A percentile compares a stretch with the other conserved stretches of the same genome.
Evolutionary conservation across 2,888 invertebrate species (phyloP).

Genomic region (Urechis unicinctus): DNA sequence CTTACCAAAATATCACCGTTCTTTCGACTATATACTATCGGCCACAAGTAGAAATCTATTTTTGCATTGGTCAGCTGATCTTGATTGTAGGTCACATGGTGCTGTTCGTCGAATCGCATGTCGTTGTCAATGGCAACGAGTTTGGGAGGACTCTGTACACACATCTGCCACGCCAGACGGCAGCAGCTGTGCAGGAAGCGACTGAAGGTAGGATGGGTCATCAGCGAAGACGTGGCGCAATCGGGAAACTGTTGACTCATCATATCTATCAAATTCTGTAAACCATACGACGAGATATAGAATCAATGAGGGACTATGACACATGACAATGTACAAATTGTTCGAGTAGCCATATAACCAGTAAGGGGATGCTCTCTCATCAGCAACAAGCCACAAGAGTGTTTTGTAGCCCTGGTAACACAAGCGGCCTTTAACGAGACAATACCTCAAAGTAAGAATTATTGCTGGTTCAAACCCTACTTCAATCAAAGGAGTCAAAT

Average conservation of each 20-base stretch:
- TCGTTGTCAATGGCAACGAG: not conserved
- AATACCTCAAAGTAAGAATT: too few species aligned
- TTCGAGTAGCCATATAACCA: too few species aligned
- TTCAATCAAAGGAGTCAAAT: not conserved
- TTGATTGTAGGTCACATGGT: not conserved
- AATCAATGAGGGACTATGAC: too few species aligned
- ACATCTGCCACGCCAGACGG: not conserved
- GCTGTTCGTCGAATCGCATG: not conserved
- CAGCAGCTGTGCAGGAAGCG: not conserved
- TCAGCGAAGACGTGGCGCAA: not conserved
- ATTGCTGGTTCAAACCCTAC: too few species aligned
- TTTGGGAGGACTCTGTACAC: not conserved
- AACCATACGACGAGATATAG: too few species aligned
- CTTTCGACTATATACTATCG: not conserved
- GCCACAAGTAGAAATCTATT: not conserved
- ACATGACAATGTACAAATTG: too few species aligned
- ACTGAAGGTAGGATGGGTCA: not conserved
- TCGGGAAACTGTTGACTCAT: not conserved
- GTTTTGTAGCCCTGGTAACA: too few species aligned
- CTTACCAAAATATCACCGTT: not conserved
- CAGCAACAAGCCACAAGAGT: too few species aligned
- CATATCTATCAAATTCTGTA: not conserved
- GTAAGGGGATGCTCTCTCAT: too few species aligned
- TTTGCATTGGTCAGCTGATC: not conserved
- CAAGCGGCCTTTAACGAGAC: too few species aligned